Conservation (phyloP, 2,113 vertebrate genomes). For the Ceyx melanurus region DNA sequence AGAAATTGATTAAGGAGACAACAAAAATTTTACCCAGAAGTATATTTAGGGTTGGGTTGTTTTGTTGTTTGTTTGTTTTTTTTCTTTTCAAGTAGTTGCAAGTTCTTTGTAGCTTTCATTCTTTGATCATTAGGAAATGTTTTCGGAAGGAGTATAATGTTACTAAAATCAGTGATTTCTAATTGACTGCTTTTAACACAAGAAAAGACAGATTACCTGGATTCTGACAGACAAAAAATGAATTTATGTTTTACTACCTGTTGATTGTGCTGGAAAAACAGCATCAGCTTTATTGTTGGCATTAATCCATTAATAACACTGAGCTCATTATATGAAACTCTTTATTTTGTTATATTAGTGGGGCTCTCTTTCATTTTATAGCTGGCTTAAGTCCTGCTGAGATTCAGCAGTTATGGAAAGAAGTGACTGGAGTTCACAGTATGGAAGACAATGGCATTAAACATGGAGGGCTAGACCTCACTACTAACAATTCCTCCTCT, state of each 20-base stretch:
- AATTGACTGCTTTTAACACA: slow-evolving; percentile 15
- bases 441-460: slow-evolving; percentile 91
- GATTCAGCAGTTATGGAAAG: slow-evolving; percentile 99
- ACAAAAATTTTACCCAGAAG: not conserved
- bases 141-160: not conserved
- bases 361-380: slow-evolving; percentile 77
- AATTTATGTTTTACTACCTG: slow-evolving; percentile 46
- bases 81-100: not conserved
- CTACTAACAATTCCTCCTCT: slow-evolving; percentile 94
- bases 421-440: slow-evolving; percentile 90
- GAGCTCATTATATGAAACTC: slow-evolving; percentile 58
- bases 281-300: slow-evolving; percentile 65
- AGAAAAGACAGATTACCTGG: slow-evolving; percentile 18
- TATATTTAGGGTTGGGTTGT: not conserved
- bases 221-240: slow-evolving; percentile 15
- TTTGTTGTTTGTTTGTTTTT: no score
- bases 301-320: slow-evolving; percentile 65
- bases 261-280: slow-evolving; percentile 55
- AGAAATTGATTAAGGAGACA: not conserved
- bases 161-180: slow-evolving; percentile 20
- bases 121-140: slow-evolving; percentile 1
- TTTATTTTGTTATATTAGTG: slow-evolving; percentile 69
- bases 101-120: not conserved
- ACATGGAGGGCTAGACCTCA: slow-evolving; percentile 94
- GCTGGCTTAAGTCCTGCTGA: slow-evolving; percentile 97